These are phyloP conservation scores for Lacanobia oleracea DNA, from an alignment of 2,888 invertebrate species.

Conservation along the genomic window DNA sequence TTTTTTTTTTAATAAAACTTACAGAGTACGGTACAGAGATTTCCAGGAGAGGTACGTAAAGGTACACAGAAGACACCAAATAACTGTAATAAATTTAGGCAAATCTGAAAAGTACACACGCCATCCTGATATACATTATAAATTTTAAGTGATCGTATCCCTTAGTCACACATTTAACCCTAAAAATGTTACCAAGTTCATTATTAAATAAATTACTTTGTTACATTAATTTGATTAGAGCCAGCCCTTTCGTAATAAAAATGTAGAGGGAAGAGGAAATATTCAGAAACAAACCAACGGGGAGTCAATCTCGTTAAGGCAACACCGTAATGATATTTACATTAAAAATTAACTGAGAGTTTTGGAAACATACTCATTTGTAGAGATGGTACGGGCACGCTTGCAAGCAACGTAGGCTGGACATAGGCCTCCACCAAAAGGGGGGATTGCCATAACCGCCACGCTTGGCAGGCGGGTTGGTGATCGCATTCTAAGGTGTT, in stretches of 20 bases:
- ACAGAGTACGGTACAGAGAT: no score
- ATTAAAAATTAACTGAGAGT: conserved; percentile 80
- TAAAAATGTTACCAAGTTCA: conserved; percentile 28
- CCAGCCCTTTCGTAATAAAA: conserved; percentile 62
- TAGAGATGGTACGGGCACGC: conserved; percentile 8
- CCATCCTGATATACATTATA: no score
- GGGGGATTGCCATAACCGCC: no score
- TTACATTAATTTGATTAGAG: conserved; percentile 57
- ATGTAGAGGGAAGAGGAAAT: conserved; percentile 69
- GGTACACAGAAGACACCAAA: no score
- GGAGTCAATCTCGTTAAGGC: conserved; percentile 82
- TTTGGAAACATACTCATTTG: conserved; percentile 65
- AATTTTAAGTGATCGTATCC: not conserved
- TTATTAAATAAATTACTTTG: conserved; percentile 52
- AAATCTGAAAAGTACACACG: no score
- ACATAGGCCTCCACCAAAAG: no score
- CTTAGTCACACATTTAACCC: conserved; percentile 18
- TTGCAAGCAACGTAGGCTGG: no score
- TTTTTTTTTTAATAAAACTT: no score
- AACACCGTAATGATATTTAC: conserved; percentile 83
- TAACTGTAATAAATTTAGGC: no score
- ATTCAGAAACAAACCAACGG: conserved; percentile 74
- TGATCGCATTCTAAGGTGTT: no score
- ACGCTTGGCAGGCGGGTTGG: no score
- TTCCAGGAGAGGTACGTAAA: no score